phyloP scores from a whole-genome alignment of 2,113 vertebrate genomes.

The Eira barbara region DNA sequence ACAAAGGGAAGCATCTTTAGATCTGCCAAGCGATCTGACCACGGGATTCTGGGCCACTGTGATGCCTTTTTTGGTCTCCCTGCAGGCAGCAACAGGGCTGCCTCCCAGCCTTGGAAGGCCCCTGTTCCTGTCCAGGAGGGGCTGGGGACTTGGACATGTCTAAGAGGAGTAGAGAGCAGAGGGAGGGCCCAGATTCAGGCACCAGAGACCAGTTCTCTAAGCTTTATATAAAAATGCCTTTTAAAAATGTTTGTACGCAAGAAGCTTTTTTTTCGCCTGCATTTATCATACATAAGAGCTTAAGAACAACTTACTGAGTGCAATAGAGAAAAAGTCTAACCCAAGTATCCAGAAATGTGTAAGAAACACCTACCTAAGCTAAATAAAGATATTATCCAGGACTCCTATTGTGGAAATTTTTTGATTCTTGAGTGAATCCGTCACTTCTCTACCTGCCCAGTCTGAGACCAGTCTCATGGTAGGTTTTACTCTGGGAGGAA shows the following conservation, averaged over 20 bases:
- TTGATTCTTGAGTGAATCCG: not conserved
- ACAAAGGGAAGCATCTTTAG: not conserved
- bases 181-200: not conserved
- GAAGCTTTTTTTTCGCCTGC: not conserved
- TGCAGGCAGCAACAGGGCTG: not conserved
- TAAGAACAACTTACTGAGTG: not conserved
- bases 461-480: not conserved
- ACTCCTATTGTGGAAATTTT: not conserved
- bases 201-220: not conserved
- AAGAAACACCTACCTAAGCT: not conserved
- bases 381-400: slow-evolving; percentile 54
- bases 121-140: not conserved
- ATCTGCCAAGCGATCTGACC: not conserved
- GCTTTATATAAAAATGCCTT: not conserved
- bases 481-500: not conserved
- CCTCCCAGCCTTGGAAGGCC: not conserved
- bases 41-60: not conserved
- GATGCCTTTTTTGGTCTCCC: not conserved
- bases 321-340: not conserved
- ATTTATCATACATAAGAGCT: not conserved
- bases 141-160: not conserved
- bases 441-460: not conserved
- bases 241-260: not conserved
- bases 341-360: slow-evolving; percentile 1
- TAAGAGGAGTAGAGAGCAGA: not conserved